Evolutionary conservation across 1,140 invertebrate genomes (phyloP).

Genomic region (Dysdera silvatica): DNA sequence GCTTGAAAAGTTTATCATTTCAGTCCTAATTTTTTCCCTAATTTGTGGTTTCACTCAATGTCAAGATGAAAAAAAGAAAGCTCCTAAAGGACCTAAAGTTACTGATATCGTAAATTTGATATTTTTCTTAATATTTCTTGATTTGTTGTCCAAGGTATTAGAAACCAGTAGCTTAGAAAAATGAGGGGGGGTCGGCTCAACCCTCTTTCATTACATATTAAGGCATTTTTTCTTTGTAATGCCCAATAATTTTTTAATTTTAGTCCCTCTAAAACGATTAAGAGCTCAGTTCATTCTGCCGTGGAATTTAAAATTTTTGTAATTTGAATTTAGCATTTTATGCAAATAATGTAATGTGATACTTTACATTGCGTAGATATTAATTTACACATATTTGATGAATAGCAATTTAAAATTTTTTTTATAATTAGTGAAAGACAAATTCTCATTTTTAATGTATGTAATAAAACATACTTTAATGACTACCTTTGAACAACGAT

Average conservation of each 20-base stretch:
- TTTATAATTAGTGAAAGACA: too few relatives aligned
- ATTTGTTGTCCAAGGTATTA: not conserved
- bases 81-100: conserved; percentile 60
- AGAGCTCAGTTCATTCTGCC: not conserved
- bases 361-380: too few relatives aligned
- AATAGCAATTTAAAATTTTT: too few relatives aligned
- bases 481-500: too few relatives aligned
- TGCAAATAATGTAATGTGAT: too few relatives aligned
- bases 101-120: conserved; percentile 57
- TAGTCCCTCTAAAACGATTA: not conserved
- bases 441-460: too few relatives aligned
- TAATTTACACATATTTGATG: too few relatives aligned
- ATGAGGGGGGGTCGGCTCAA: not conserved
- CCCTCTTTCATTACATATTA: not conserved
- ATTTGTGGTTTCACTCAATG: not conserved
- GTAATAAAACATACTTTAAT: too few relatives aligned
- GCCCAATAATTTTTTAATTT: not conserved
- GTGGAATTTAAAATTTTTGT: not conserved
- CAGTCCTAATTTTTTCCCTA: not conserved
- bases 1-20: not conserved
- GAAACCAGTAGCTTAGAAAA: not conserved
- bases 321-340: too few relatives aligned
- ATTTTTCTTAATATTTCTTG: conserved; percentile 3
- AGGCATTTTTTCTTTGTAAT: not conserved
- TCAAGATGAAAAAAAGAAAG: conserved; percentile 7